Evolutionary conservation across 2,797 vertebrate genomes (phyloP), one percentile per base, ranked within the genome.

Genomic region (Graptemys geographica): DNA sequence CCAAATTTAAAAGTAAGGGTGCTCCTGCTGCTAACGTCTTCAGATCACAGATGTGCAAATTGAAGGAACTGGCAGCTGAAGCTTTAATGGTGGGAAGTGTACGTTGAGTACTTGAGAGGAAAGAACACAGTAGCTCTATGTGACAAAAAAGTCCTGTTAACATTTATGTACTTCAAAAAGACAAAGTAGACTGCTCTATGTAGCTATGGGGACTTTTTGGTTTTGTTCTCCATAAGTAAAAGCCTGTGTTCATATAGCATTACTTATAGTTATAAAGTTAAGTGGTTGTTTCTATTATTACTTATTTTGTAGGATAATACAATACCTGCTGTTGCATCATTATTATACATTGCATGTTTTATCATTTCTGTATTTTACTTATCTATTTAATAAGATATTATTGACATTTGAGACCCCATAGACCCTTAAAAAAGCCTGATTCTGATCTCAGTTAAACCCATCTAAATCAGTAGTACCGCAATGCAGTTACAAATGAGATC

Each of bases 1-100:
- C 97, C 97, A 98, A 98, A 98, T 98, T 98, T 98, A 98, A 98
- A 98, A 98, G 98, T 98, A 97, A 98, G 98, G 98, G 97, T 98
- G 97, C 96, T 98, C 98, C 98, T 97, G 98, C 98, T 98, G 98
- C 97, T 98, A 97, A 97, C 87, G 95, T 96, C 92, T 96, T 98
- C 96, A 98, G 98, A 98, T 98, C 98, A 98, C 96, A 98, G 97
- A 94, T 95, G 95, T 98, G 98, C 97, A 98, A 98, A 98, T 98
- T 95, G 98, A 98, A 97, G 98, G 96, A 97, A 96, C 97, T 98
- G 98, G 98, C 98, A 97, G 98, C 97, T 98, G 98, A 98, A 98
- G 98, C 97, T 97, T 98, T 98, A 98, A 98, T 97, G 95, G 97
- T 97, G 90, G 94, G 87, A 98, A 98, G 91, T 82, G 9, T 87